A percentile compares a stretch with the other conserved stretches of the same genome.
Conservation (phyloP, 2,888 invertebrate genomes). For the Trichogramma dendrolimi region DNA sequence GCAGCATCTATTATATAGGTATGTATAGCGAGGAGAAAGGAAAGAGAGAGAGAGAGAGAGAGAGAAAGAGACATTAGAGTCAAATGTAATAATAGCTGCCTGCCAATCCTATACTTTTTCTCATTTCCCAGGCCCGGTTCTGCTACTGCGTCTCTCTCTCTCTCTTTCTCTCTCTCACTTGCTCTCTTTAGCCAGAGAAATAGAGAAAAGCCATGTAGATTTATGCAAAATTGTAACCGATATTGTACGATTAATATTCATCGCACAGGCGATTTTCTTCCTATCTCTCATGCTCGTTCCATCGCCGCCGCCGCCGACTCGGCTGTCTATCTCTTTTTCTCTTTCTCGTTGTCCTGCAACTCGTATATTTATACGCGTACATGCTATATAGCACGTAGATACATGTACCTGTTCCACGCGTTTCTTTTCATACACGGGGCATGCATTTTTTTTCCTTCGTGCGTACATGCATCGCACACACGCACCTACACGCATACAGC, state of each 20-base stretch:
- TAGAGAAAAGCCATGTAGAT: slow-evolving; percentile 35
- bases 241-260: slow-evolving; percentile 44
- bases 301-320: slow-evolving; percentile 9
- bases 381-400: not conserved
- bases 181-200: not conserved
- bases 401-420: slow-evolving; percentile 13
- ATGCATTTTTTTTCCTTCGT: slow-evolving; percentile 4
- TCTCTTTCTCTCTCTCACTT: slow-evolving; percentile 3
- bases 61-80: too few species aligned
- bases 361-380: not conserved
- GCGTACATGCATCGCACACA: too few species aligned
- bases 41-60: too few species aligned
- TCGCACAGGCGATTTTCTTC: slow-evolving; percentile 29
- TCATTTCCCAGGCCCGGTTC: too few species aligned
- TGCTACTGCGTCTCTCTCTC: not conserved
- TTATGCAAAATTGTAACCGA: slow-evolving; percentile 44
- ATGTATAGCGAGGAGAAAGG: too few species aligned
- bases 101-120: too few species aligned
- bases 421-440: too few species aligned
- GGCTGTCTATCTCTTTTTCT: slow-evolving; percentile 6
- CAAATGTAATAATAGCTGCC: too few species aligned
- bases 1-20: too few species aligned
- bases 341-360: slow-evolving; percentile 5
- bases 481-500: too few species aligned
- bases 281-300: slow-evolving; percentile 11